Evolutionary conservation across 2,113 vertebrate genomes (phyloP), one percentile per base, ranked within the genome.

Genomic region (Notothenia rossii): DNA sequence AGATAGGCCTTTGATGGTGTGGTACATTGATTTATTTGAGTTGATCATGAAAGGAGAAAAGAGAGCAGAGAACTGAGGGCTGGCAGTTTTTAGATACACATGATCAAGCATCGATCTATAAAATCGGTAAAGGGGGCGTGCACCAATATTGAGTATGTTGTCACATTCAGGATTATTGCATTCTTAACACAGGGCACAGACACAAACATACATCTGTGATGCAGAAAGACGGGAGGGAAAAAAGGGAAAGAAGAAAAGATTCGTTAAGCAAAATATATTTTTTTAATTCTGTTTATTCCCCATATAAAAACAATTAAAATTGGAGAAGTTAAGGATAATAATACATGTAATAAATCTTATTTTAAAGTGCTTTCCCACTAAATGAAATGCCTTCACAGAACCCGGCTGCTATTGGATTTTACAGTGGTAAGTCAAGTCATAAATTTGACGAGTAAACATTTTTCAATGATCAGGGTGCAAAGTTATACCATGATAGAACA

Each of bases 1-100:
- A 76, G 73, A 86, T 13, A 50, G 36, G 33, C 55, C 40, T 10
- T 13, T 68, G 56, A 78, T 77, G 69, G 4, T 43, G 25, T 75
- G 2, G 25, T 56, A 40, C 74, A n/a, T 50, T 48, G 29, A 77
- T 33, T 65, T 29, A 70, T 71, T 77, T 62, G 33, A 40, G 48
- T 15, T 40, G 5, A 58, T 78, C 40, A 6, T 64, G 22, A 48
- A 20, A 43, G 17, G 20, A 51, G 11, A 15, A 46, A 75, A 64
- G 29, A 76, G 73, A 62, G 65, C 20, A 10, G 0, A 17, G 18
- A 61, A 17, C 54, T 63, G 13, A 58, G 54, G 48, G 69, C 66
- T 53, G 12, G 1, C 46, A 50, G 66, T 59, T 62, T 25, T 58
- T 71, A 43, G 22, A 72, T 60, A 75, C 60, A 54, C 11, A 18